A percentile compares a stretch with the other conserved stretches of the same genome.
Conservation (phyloP, 2,797 vertebrate genomes). For the Hyperoplus lanceolatus region DNA sequence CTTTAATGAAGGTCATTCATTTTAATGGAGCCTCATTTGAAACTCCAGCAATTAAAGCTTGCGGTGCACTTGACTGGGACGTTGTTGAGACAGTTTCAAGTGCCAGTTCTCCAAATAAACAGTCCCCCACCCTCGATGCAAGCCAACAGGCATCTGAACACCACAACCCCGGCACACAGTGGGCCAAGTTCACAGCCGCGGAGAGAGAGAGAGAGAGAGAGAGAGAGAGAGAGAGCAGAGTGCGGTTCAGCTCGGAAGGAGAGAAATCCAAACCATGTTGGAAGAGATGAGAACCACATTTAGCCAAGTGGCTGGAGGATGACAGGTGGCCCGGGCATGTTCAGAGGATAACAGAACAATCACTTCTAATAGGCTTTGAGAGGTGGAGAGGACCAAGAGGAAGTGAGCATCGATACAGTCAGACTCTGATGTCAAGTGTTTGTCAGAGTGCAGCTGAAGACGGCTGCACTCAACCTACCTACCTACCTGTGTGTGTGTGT, state of each 20-base stretch:
- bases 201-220: slow-evolving; percentile 23
- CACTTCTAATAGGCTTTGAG: slow-evolving; percentile 76
- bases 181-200: slow-evolving; percentile 35
- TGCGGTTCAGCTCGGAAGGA: slow-evolving; percentile 23
- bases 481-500: slow-evolving; percentile 13
- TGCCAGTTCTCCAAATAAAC: slow-evolving; percentile 81
- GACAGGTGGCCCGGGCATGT: slow-evolving; percentile 62
- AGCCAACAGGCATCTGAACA: slow-evolving; percentile 34
- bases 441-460: slow-evolving; percentile 51
- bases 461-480: slow-evolving; percentile 40
- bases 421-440: slow-evolving; percentile 73
- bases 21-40: slow-evolving; percentile 86
- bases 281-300: slow-evolving; percentile 77
- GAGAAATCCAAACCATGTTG: slow-evolving; percentile 64
- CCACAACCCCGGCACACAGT: slow-evolving; percentile 40
- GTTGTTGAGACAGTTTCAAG: slow-evolving; percentile 68
- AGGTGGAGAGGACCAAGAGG: slow-evolving; percentile 60
- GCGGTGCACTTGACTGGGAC: slow-evolving; percentile 72
- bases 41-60: slow-evolving; percentile 82
- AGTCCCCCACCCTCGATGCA: slow-evolving; percentile 28
- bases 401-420: slow-evolving; percentile 51
- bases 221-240: background rate
- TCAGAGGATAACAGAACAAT: slow-evolving; percentile 65
- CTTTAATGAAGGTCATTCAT: slow-evolving; percentile 87
- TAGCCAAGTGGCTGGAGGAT: slow-evolving; percentile 55